Base-by-base conservation (phyloP, 2,113 vertebrate genomes). In the Carassius carassius region DNA sequence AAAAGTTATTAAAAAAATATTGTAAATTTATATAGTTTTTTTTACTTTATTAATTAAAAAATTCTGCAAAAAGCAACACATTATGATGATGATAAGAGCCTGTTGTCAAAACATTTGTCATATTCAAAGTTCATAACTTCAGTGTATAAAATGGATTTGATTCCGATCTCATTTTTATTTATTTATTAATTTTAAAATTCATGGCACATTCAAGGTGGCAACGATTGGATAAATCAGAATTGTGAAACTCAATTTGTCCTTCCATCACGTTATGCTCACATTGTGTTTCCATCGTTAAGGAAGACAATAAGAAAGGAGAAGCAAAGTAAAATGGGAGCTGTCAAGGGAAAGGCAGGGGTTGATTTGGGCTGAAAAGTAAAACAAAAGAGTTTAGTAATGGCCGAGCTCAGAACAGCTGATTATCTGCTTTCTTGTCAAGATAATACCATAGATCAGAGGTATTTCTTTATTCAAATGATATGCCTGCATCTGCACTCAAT, bases 381-480 rank as follows among this genome's bases (percentile, higher is more conserved):
- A 90, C 87, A 88, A 90, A 82, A 79, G 86, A 85, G 81, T 80
- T 80, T n/a, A 83, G 76, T 85, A 86, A 88, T 87, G 85, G 87
- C 77, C 74, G 35, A 75, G 80, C 86, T 89, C 79, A 70, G 82
- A 86, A 81, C 35, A 79, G 78, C 89, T 90, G 87, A 88, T 87
- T 90, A 90, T 90, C 87, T 73, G 73, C 82, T 88, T 78, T 78
- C 86, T 89, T 90, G 86, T 90, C 88, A 86, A 85, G 86, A 86
- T 89, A 88, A 90, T 87, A 87, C 86, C 85, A 82, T 83, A 78
- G 82, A 89, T 89, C 86, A 89, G 84, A 81, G 83, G 80, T 86
- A 86, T 86, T 89, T 89, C 86, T 89, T 90, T 89, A 91, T 88
- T 88, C 84, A 86, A 87, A 84, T 87, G 82, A 87, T 87, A n/a